phyloP scores from a whole-genome alignment of 2,797 vertebrate species.

The Euthynnus affinis region DNA sequence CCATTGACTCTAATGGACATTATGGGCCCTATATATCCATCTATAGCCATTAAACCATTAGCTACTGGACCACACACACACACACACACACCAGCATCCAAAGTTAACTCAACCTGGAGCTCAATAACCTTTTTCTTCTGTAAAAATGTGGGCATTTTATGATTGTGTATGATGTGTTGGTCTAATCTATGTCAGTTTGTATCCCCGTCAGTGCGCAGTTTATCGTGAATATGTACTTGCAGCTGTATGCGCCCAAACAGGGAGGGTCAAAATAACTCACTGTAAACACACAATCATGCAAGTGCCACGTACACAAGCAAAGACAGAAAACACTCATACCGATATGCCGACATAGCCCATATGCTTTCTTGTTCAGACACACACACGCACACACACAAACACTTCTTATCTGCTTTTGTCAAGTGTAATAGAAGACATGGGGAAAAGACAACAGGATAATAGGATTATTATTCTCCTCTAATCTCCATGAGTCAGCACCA shows the following conservation, averaged over 20 bases:
- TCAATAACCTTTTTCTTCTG: neutral
- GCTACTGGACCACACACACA: conserved; percentile 20
- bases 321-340: neutral
- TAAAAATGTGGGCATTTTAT: neutral
- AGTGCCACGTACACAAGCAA: conserved; percentile 1
- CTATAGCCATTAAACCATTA: conserved; percentile 65
- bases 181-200: neutral
- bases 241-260: neutral
- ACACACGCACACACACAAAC: conserved; percentile 17
- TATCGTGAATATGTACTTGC: neutral
- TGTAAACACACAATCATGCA: conserved; percentile 1
- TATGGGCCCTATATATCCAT: conserved; percentile 58
- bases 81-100: conserved; percentile 12
- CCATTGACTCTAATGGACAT: conserved; percentile 71
- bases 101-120: neutral
- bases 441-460: conserved; percentile 74
- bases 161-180: neutral
- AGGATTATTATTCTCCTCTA: conserved; percentile 79
- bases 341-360: neutral
- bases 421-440: conserved; percentile 68
- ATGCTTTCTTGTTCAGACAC: neutral
- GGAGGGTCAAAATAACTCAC: neutral
- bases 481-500: conserved; percentile 76
- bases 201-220: neutral
- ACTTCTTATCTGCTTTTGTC: conserved; percentile 52